Conservation (phyloP, 2,888 invertebrate species). For the Pseudolycoriella hygida region DNA sequence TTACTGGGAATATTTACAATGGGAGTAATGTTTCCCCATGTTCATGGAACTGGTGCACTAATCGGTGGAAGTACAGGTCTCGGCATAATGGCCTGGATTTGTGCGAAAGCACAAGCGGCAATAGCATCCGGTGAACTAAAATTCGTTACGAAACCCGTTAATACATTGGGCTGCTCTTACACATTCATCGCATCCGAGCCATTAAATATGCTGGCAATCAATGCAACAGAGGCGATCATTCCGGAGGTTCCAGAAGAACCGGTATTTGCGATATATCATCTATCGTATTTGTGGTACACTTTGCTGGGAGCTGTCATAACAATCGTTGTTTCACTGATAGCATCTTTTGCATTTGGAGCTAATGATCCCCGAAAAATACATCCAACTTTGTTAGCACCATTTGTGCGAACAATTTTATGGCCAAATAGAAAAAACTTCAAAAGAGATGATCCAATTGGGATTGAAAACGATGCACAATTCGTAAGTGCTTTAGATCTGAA, state of each 20-base stretch:
- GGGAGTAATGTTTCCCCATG: constrained; percentile 49
- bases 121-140: constrained; percentile 31
- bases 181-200: constrained; percentile 27
- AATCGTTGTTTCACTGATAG: constrained; percentile 33
- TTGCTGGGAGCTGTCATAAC: constrained; percentile 38
- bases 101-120: constrained; percentile 34
- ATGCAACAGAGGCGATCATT: constrained; percentile 14
- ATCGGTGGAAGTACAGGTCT: constrained; percentile 34
- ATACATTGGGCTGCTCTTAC: constrained; percentile 34
- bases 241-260: constrained; percentile 2
- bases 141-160: constrained; percentile 32
- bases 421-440: constrained; percentile 8
- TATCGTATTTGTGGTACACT: constrained; percentile 68
- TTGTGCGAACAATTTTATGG: constrained; percentile 37
- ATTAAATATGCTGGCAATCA: constrained; percentile 18
- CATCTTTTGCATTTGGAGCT: constrained; percentile 33
- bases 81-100: constrained; percentile 35
- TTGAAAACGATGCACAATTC: constrained; percentile 9
- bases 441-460: constrained; percentile 11
- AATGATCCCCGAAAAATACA: constrained; percentile 36
- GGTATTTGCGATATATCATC: constrained; percentile 37
- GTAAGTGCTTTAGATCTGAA: constrained; percentile 8
- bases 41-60: constrained; percentile 38
- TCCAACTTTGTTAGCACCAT: constrained; percentile 47
- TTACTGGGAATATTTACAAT: constrained; percentile 48